phyloP scores from a whole-genome alignment of 2,113 vertebrate genomes.

The Aldabrachelys gigantea region DNA sequence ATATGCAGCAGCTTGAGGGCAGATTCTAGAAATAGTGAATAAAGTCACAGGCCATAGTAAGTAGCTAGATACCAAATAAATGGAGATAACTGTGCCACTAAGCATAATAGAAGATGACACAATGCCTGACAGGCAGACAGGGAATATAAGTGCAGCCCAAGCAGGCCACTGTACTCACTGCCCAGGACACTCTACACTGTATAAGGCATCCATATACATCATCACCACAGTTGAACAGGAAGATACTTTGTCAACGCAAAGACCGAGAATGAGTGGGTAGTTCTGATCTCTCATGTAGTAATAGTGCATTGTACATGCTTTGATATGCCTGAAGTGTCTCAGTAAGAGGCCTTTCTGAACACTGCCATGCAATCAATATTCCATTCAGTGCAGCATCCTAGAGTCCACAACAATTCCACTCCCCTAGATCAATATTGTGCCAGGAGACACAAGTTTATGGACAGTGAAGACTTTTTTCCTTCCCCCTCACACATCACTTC shows the following conservation, averaged over 20 bases:
- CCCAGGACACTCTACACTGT: neutral
- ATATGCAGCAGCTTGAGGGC: neutral
- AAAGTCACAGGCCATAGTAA: neutral
- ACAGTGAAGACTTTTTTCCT: neutral
- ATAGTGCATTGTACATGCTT: neutral
- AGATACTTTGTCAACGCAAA: neutral
- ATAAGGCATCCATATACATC: neutral
- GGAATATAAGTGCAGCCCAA: neutral
- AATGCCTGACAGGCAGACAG: neutral
- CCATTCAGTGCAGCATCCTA: neutral
- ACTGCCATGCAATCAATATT: neutral
- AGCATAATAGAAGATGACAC: neutral
- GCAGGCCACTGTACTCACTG: neutral
- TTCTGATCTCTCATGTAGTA: neutral
- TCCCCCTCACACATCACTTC: neutral
- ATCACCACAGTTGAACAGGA: neutral
- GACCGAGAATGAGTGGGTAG: neutral
- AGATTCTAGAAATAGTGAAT: neutral
- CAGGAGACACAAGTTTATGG: neutral
- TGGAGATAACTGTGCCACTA: neutral
- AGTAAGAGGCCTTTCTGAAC: neutral
- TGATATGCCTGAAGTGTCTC: neutral
- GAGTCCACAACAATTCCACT: neutral
- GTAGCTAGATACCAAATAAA: neutral
- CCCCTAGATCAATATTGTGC: neutral